Evolutionary conservation across 2,113 vertebrate species (phyloP).

Genomic region (Nothobranchius kuhntae): DNA sequence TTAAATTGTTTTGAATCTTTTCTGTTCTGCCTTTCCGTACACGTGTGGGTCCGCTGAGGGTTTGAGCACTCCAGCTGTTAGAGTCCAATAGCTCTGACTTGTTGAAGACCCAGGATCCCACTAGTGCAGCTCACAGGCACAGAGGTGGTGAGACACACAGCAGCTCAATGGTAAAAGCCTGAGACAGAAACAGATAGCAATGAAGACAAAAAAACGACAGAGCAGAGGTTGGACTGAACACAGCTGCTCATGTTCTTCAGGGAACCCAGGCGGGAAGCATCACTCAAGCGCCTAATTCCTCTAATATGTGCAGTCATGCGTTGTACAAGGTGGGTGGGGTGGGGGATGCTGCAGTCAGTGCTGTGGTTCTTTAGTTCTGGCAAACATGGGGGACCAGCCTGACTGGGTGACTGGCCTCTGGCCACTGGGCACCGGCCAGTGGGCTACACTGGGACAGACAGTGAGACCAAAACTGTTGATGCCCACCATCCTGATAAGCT

Average conservation of each 20-base stretch:
- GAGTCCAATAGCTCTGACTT: conserved; percentile 59
- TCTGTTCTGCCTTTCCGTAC: conserved; percentile 15
- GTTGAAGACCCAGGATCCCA: conserved; percentile 74
- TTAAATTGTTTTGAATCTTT: conserved; percentile 18
- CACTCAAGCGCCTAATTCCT: conserved; percentile 89
- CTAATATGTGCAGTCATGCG: conserved; percentile 89
- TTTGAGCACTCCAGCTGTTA: conserved; percentile 65
- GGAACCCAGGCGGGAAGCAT: conserved; percentile 88
- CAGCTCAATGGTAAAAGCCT: conserved; percentile 43
- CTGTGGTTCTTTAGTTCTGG: conserved; percentile 39
- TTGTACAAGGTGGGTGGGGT: conserved; percentile 50
- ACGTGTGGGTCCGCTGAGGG: conserved; percentile 40
- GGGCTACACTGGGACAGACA: conserved; percentile 11
- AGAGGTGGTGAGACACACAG: conserved; percentile 68
- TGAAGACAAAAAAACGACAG: conserved; percentile 60
- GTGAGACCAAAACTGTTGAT: conserved; percentile 34
- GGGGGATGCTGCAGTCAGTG: conserved; percentile 73
- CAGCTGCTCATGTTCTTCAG: conserved; percentile 96
- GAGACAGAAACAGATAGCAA: conserved; percentile 60
- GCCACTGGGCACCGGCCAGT: conserved; percentile 40
- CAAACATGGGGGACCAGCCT: conserved; percentile 63
- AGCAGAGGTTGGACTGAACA: conserved; percentile 73
- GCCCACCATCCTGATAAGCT: conserved; percentile 33
- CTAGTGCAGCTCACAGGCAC: conserved; percentile 76
- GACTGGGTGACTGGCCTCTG: conserved; percentile 41